A percentile compares a stretch with the other conserved stretches of the same genome.
phyloP scores from a whole-genome alignment of 2,113 vertebrate species.

The Sylvietta virens region DNA sequence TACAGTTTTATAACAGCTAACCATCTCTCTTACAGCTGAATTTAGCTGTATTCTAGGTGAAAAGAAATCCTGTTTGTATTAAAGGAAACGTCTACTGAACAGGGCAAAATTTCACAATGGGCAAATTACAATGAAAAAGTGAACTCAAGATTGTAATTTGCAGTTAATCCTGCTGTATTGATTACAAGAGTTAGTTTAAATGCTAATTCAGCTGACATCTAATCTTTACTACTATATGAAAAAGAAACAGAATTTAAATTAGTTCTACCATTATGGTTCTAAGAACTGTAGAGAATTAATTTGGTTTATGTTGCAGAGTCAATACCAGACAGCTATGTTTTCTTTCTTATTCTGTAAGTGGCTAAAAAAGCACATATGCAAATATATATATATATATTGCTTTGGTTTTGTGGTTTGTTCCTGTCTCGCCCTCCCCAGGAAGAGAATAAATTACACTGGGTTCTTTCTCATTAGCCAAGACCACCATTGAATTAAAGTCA shows the following conservation, averaged over 20 bases:
- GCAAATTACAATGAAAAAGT: neutral
- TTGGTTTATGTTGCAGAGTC: neutral
- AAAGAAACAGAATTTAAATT: neutral
- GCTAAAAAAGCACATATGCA: neutral
- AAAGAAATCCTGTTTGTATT: neutral
- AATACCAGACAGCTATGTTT: neutral
- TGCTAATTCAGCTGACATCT: conserved; percentile 6
- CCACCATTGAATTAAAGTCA: conserved; percentile 11
- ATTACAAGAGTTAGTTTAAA: conserved; percentile 8
- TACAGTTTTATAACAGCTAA: neutral
- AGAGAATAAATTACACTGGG: conserved; percentile 3
- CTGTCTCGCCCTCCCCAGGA: neutral
- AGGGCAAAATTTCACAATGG: neutral
- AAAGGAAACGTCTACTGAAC: neutral
- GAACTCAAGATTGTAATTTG: conserved; percentile 5
- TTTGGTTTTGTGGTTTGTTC: neutral
- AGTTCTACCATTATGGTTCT: neutral
- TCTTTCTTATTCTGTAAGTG: neutral
- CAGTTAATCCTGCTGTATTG: conserved; percentile 21
- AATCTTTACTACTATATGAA: neutral
- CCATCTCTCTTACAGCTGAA: neutral
- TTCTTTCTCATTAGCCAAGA: conserved; percentile 20
- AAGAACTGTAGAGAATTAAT: neutral
- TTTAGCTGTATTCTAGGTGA: neutral
- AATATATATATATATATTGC: neutral